Percentiles rank a stretch among this genome's conserved stretches.
phyloP scores from a whole-genome alignment of 2,113 vertebrate genomes.

The Microtus montanus region DNA sequence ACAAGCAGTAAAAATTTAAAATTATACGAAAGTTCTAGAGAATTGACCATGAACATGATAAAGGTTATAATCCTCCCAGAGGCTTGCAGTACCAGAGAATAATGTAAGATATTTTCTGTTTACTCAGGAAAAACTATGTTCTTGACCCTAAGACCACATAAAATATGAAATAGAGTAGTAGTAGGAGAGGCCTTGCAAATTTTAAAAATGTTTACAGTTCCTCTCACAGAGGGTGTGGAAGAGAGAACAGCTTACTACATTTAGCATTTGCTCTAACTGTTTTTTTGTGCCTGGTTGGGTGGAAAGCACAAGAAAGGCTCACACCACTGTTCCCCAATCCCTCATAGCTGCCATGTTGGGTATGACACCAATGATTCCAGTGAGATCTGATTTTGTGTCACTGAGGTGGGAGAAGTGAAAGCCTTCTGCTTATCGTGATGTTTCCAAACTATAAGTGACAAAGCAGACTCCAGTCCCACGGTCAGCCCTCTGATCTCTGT shows the following conservation, averaged over 20 bases:
- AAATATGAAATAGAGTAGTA: not conserved
- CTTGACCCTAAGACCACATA: not conserved
- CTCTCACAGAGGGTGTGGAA: not conserved
- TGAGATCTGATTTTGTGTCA: not conserved
- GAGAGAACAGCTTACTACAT: too few relatives aligned
- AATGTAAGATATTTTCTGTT: not conserved
- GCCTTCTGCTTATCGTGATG: not conserved
- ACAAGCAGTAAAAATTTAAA: not conserved
- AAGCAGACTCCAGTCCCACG: fast-evolving
- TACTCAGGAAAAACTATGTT: not conserved
- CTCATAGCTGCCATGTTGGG: not conserved
- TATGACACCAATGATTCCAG: not conserved
- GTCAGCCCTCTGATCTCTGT: too few relatives aligned
- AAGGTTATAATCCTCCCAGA: not conserved
- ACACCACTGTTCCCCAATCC: not conserved
- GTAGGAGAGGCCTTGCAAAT: not conserved
- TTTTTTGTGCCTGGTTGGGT: not conserved
- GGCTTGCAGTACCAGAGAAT: not conserved
- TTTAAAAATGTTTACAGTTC: not conserved
- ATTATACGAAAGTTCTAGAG: not conserved
- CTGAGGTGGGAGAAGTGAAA: not conserved
- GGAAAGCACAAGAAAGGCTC: not conserved
- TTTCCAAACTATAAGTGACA: not conserved
- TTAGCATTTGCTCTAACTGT: not conserved
- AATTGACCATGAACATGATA: not conserved